phyloP scores from a whole-genome alignment of 35 echinoderm and acorn worm species.

The Apostichopus japonicus region DNA sequence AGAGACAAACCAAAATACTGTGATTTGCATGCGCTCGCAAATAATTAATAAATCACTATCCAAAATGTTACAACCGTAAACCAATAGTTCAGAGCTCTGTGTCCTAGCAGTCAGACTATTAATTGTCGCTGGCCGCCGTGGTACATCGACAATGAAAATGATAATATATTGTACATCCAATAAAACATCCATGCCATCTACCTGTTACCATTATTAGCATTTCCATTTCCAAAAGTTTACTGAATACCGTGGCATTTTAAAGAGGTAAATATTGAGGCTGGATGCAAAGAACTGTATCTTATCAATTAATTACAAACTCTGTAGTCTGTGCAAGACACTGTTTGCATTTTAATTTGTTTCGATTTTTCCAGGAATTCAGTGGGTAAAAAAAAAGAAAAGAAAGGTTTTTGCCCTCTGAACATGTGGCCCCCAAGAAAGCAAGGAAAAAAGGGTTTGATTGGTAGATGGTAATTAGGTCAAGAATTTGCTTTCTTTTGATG shows the following conservation, averaged over 20 bases:
- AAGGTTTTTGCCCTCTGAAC: not conserved
- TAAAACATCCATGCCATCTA: too few species aligned
- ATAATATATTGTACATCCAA: too few species aligned
- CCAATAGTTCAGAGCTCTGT: not conserved
- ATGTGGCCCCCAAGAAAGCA: not conserved
- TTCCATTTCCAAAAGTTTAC: too few species aligned
- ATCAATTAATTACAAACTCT: too few species aligned
- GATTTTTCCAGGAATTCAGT: not conserved
- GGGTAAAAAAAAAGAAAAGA: not conserved
- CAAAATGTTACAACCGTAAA: not conserved
- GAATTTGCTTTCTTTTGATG: not conserved
- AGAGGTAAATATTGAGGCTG: too few species aligned
- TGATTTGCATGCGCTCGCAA: not conserved
- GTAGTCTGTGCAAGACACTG: too few species aligned
- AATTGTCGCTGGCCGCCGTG: too few species aligned
- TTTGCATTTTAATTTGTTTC: too few species aligned
- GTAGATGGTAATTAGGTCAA: not conserved
- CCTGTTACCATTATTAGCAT: too few species aligned
- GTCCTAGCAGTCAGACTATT: not conserved
- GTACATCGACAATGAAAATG: too few species aligned
- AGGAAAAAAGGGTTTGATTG: not conserved
- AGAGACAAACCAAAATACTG: not conserved
- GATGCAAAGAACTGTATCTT: too few species aligned
- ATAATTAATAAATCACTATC: not conserved
- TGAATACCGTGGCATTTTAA: too few species aligned